Evolutionary conservation across 2,113 vertebrate genomes (phyloP).

Genomic region (Cyprinus carpio): DNA sequence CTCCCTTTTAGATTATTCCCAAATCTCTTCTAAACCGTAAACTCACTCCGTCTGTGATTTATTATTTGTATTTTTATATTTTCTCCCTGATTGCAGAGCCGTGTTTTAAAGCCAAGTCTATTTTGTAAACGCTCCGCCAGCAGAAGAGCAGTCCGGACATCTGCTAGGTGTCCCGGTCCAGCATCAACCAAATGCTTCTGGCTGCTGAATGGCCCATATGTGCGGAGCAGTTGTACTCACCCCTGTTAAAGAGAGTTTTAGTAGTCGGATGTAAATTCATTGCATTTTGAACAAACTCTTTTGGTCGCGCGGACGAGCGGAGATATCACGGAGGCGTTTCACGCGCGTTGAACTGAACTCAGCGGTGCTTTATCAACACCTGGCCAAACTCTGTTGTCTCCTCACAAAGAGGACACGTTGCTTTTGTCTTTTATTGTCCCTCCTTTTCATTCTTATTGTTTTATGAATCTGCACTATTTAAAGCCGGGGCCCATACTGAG

Average conservation of each 20-base stretch:
- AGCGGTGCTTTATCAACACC: constrained; percentile 58
- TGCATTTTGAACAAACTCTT: constrained; percentile 2
- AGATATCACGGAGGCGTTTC: no score
- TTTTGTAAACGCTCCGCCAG: constrained; percentile 8
- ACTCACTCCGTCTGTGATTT: neutral
- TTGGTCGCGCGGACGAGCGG: no score
- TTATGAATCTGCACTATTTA: constrained; percentile 62
- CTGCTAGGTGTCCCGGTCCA: constrained; percentile 26
- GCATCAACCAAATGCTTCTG: constrained; percentile 29
- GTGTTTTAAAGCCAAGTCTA: neutral
- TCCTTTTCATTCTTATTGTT: constrained; percentile 54
- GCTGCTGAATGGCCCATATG: constrained; percentile 17
- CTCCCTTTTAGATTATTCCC: no score
- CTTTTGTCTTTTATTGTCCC: constrained; percentile 42
- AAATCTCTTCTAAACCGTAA: neutral
- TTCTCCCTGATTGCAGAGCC: neutral
- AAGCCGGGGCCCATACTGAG: constrained; percentile 51
- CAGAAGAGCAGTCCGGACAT: constrained; percentile 6
- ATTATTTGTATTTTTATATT: neutral
- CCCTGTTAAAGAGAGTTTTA: constrained; percentile 31
- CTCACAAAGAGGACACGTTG: constrained; percentile 61
- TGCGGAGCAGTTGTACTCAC: constrained; percentile 57
- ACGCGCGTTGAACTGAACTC: no score
- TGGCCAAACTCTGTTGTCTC: constrained; percentile 63
- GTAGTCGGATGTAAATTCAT: neutral